Evolutionary conservation across 2,888 invertebrate species (phyloP).

Genomic region (Carterocephalus palaemon): DNA sequence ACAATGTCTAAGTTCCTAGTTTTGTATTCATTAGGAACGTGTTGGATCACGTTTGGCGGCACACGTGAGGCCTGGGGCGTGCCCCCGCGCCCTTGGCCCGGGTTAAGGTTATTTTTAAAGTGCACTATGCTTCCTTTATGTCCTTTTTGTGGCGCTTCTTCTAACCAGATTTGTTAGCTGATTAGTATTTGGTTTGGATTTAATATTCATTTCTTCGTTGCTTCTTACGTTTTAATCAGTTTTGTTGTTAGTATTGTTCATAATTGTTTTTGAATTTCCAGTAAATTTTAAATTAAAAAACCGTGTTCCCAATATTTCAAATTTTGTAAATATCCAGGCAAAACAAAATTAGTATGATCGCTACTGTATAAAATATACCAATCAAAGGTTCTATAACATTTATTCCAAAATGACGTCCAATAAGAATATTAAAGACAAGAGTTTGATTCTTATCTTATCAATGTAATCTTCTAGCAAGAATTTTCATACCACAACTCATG

Average conservation of each 20-base stretch:
- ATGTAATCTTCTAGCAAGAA: slow-evolving; percentile 1
- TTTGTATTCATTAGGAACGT: slow-evolving; percentile 18
- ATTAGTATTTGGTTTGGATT: not conserved
- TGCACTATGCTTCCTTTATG: slow-evolving; percentile 2
- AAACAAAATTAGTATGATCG: no score
- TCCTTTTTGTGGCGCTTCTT: slow-evolving; percentile 15
- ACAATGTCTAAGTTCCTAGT: slow-evolving; percentile 5
- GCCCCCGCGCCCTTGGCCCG: slow-evolving; percentile 10
- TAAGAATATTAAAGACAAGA: no score
- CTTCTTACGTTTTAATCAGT: not conserved
- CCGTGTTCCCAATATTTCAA: no score
- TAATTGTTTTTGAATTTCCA: no score
- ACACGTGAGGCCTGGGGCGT: slow-evolving; percentile 14
- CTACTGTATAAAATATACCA: no score
- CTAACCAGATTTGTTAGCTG: not conserved
- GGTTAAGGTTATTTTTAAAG: slow-evolving; percentile 23
- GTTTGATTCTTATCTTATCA: slow-evolving; percentile 15
- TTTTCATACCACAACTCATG: not conserved
- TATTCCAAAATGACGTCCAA: no score
- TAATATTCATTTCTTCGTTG: not conserved
- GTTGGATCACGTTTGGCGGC: slow-evolving; percentile 21
- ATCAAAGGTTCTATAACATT: no score
- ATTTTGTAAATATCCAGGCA: no score
- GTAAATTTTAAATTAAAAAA: no score
- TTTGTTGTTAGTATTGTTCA: no score